These are phyloP conservation scores for Diloba caeruleocephala DNA, from an alignment of 2,888 invertebrate genomes.

Conservation along the genomic window DNA sequence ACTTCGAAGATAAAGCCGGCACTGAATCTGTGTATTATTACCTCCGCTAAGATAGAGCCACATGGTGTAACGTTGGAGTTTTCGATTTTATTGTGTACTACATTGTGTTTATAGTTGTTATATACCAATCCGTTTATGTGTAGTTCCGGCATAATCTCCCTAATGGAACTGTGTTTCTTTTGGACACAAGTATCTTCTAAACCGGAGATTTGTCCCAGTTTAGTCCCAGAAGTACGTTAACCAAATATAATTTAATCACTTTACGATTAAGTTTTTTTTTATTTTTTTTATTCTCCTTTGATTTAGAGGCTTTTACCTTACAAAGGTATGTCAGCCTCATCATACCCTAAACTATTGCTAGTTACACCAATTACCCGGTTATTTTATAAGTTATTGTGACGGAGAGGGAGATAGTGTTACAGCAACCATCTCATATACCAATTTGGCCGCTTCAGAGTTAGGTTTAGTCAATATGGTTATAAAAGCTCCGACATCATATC, in stretches of 20 bases:
- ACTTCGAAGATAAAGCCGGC: constrained; percentile 40
- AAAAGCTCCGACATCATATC: no score
- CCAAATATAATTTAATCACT: constrained; percentile 74
- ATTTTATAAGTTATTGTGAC: no score
- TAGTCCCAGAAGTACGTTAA: constrained; percentile 73
- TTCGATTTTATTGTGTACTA: constrained; percentile 14
- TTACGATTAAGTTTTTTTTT: constrained; percentile 64
- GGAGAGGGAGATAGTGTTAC: no score
- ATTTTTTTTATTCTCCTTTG: no score
- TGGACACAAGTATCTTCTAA: constrained; percentile 57
- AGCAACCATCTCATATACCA: no score
- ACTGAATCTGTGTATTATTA: constrained; percentile 28
- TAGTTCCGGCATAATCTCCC: constrained; percentile 55
- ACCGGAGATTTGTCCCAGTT: constrained; percentile 71
- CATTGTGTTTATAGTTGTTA: constrained; percentile 26
- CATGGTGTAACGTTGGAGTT: constrained; percentile 7
- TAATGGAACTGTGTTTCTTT: constrained; percentile 70
- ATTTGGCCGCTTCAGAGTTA: no score
- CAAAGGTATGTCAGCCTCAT: no score
- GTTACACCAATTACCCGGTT: no score
- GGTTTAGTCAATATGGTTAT: no score
- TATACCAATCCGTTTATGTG: constrained; percentile 37
- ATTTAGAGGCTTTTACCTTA: no score
- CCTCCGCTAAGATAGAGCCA: constrained; percentile 14
- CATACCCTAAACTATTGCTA: no score